Base-by-base conservation (phyloP, 2,797 vertebrate species). In the Phoebastria nigripes region DNA sequence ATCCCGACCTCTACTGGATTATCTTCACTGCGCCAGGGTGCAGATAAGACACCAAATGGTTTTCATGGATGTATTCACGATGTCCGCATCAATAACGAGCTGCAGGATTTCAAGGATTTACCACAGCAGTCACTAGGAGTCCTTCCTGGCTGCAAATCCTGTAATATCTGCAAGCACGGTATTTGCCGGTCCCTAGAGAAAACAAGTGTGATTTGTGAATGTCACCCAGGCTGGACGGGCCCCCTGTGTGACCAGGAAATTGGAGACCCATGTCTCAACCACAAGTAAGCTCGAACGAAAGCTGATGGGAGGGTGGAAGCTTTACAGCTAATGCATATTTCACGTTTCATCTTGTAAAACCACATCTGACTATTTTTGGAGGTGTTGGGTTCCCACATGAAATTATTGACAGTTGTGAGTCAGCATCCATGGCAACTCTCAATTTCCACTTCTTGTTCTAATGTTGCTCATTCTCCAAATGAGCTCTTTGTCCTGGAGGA, bases 41-140 rank as follows among this genome's bases (percentile, higher is more conserved):
- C 98, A 2, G 99, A 99, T 44, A 98, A 99, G 33, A 98, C 98
- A 7, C 98, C 98, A 39, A 99, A 98, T n/a, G 98, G 98, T 47
- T 99, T 99, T 90, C 99, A 99, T 3, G 99, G 99, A 85, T 99
- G 99, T 92, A 99, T 99, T 93, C 99, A 99, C 4, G 99, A 99
- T 3, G 98, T 99, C 37, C 98, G 98, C 49, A 99, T 99, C 97
- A 99, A 99, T 76, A 99, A 99, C 0, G 99, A 99, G 94, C 98
- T 98, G 69, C 99, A 99, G 97, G 99, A 99, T 93, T 98, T 99
- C 97, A 98, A 98, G 94, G 96, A 97, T 77, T 97, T 98, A 37
- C 96, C 98, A 1, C 98, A 98, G 18, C 98, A 98, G 96, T 97
- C 96, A 1, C 98, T 99, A 37, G 99, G 98, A n/a, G 98, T 99